Evolutionary conservation across 1,140 invertebrate species (phyloP).

Genomic region (Coelopa frigida): DNA sequence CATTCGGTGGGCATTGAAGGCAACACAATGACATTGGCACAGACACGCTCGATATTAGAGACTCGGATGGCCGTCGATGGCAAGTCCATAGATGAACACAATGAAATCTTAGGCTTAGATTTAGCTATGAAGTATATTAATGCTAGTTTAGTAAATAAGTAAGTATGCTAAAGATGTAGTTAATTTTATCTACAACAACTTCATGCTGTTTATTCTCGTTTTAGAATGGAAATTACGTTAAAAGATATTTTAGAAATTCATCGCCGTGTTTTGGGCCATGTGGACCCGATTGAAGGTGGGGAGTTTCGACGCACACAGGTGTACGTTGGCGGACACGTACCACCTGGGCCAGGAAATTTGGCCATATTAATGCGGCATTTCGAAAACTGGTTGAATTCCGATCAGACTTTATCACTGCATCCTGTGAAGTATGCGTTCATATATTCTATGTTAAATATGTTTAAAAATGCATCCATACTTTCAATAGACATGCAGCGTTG

Average conservation of each 20-base stretch:
- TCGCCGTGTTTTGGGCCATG: constrained; percentile 84
- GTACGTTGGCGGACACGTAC: constrained; percentile 86
- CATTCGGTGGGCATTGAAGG: constrained; percentile 97
- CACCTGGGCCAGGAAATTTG: constrained; percentile 75
- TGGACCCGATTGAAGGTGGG: constrained; percentile 83
- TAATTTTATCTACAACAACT: neutral
- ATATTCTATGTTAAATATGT: no score
- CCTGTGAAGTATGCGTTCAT: constrained; percentile 62
- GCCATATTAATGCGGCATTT: constrained; percentile 79
- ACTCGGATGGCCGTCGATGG: constrained; percentile 87
- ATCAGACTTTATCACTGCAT: constrained; percentile 73
- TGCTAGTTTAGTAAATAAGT: constrained; percentile 71
- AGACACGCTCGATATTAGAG: constrained; percentile 88
- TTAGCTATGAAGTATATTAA: constrained; percentile 94
- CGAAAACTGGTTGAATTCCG: constrained; percentile 83
- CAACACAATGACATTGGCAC: constrained; percentile 90
- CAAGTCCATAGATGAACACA: constrained; percentile 93
- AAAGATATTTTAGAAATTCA: constrained; percentile 92
- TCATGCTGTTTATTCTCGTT: constrained; percentile 8
- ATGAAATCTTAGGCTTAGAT: constrained; percentile 91
- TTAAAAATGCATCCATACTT: neutral
- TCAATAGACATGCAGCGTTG: constrained; percentile 64
- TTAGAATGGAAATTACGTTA: constrained; percentile 64
- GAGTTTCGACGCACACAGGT: constrained; percentile 77
- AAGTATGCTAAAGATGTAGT: constrained; percentile 8